phyloP scores from a whole-genome alignment of 2,888 invertebrate species.

The Drosophila putrida region DNA sequence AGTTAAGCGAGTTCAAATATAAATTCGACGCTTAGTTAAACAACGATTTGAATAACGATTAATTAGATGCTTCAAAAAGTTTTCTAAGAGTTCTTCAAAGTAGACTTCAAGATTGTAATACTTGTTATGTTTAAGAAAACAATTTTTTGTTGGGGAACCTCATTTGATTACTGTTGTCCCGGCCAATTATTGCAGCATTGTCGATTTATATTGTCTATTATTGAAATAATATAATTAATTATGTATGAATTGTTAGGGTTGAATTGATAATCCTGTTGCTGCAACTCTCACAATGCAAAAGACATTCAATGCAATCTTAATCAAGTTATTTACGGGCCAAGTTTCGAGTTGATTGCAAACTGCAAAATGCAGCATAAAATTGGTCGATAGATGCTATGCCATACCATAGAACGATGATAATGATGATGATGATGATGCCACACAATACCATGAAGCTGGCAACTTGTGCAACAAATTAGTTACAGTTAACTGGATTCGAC shows the following conservation, averaged over 20 bases:
- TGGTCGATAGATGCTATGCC: constrained; percentile 3
- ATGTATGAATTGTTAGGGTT: neutral
- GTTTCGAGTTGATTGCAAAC: constrained; percentile 26
- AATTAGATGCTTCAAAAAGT: too few relatives aligned
- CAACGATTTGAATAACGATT: too few relatives aligned
- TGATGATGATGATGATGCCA: constrained; percentile 14
- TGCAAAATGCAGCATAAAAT: constrained; percentile 35
- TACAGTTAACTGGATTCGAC: constrained; percentile 75
- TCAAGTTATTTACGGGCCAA: constrained; percentile 45
- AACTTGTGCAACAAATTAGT: constrained; percentile 66
- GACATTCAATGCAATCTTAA: constrained; percentile 32
- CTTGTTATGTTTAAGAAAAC: too few relatives aligned
- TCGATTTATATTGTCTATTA: neutral
- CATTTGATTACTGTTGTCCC: neutral
- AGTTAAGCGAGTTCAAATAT: too few relatives aligned
- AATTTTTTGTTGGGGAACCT: neutral
- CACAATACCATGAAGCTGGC: constrained; percentile 18
- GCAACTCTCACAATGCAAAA: constrained; percentile 3
- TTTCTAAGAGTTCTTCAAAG: too few relatives aligned
- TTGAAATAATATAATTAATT: constrained; percentile 26
- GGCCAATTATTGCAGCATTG: too few relatives aligned
- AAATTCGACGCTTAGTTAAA: too few relatives aligned
- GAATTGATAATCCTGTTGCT: neutral
- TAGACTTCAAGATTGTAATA: too few relatives aligned
- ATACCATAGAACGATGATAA: neutral